Conservation (phyloP, 1,140 invertebrate species). For the Pygmarrhopalites habei region DNA sequence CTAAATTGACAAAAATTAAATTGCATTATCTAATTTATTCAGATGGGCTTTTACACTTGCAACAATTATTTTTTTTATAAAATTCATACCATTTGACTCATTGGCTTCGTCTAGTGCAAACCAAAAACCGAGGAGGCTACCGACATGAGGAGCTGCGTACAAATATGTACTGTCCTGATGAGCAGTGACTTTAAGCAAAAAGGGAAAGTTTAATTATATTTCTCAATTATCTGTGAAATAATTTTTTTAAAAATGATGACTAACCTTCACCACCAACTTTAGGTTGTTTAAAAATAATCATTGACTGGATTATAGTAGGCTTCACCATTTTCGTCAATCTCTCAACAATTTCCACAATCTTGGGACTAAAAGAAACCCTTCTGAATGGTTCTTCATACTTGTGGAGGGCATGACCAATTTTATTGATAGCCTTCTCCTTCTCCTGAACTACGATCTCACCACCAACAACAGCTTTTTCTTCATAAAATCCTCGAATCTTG, state of each 20-base stretch:
- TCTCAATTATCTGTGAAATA: too few relatives aligned
- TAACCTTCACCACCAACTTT: conserved; percentile 81
- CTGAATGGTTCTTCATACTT: conserved; percentile 76
- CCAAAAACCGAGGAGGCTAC: conserved; percentile 76
- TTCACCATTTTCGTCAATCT: conserved; percentile 61
- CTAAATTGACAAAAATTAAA: too few relatives aligned
- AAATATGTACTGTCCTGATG: conserved; percentile 87
- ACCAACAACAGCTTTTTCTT: conserved; percentile 69
- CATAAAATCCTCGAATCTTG: conserved; percentile 88
- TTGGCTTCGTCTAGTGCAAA: conserved; percentile 89
- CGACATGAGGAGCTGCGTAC: conserved; percentile 63
- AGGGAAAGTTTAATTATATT: too few relatives aligned
- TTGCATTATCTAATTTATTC: too few relatives aligned
- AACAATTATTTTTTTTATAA: too few relatives aligned
- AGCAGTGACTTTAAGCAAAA: conserved; percentile 66
- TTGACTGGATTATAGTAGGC: conserved; percentile 85
- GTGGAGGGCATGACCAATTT: conserved; percentile 88
- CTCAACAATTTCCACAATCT: conserved; percentile 67
- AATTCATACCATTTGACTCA: conserved; percentile 82
- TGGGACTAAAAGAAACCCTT: conserved; percentile 71
- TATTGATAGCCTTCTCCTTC: conserved; percentile 63
- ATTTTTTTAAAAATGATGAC: too few relatives aligned
- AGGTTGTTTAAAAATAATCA: conserved; percentile 98
- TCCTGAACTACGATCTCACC: conserved; percentile 65
- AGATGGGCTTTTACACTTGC: too few relatives aligned